phyloP scores from a whole-genome alignment of 2,888 invertebrate genomes.

The Xylophagus ater region DNA sequence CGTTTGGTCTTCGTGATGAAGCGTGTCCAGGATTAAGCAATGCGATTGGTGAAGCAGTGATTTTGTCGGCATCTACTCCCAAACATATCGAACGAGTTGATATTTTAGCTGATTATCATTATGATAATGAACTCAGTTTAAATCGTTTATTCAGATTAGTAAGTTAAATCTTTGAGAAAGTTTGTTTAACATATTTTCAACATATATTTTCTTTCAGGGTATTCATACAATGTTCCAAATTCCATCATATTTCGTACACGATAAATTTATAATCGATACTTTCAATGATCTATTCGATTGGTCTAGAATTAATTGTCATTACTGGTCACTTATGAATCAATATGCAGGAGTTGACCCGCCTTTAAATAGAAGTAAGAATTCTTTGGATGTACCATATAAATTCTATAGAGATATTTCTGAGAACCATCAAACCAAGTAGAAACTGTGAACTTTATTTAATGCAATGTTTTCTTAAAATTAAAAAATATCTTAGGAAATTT shows the following conservation, averaged over 20 bases:
- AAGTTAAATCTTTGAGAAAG: too few species aligned
- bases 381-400: conserved; percentile 63
- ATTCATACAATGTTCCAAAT: too few species aligned
- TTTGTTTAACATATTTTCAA: too few species aligned
- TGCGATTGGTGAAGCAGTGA: conserved; percentile 2
- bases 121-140: conserved; percentile 22
- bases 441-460: neutral
- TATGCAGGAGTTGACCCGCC: conserved; percentile 54
- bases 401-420: conserved; percentile 42
- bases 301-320: conserved; percentile 51
- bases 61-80: conserved; percentile 6
- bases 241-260: too few species aligned
- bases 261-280: too few species aligned
- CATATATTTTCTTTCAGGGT: too few species aligned
- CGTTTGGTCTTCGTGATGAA: neutral
- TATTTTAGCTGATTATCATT: conserved; percentile 26
- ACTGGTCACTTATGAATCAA: conserved; percentile 47
- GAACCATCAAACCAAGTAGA: conserved; percentile 24
- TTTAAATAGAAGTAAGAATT: conserved; percentile 44
- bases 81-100: conserved; percentile 22
- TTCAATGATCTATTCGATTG: too few species aligned
- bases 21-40: neutral
- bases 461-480: neutral
- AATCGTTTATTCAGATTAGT: conserved; percentile 7
- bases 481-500: too few species aligned